Conservation (phyloP, 2,888 invertebrate genomes). For the Noctua pronuba region DNA sequence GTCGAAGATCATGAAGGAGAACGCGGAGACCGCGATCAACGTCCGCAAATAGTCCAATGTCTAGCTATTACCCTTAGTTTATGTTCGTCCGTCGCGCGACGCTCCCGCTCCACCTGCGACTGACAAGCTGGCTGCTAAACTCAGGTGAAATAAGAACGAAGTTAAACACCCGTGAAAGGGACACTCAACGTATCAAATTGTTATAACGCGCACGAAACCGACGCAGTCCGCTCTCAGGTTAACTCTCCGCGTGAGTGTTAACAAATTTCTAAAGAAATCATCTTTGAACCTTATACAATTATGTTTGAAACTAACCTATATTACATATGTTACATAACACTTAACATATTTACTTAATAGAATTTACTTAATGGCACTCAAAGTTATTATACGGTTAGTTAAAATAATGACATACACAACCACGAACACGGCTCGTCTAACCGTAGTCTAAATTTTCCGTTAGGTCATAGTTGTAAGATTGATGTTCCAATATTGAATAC, state of each 20-base stretch:
- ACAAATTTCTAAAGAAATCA: constrained; percentile 6
- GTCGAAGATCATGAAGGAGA: constrained; percentile 95
- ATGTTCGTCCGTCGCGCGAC: constrained; percentile 58
- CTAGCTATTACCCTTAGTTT: constrained; percentile 65
- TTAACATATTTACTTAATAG: constrained; percentile 44
- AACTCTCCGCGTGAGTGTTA: not conserved
- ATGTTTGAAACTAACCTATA: constrained; percentile 27
- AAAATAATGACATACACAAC: constrained; percentile 10
- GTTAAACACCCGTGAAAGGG: constrained; percentile 22
- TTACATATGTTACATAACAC: constrained; percentile 6
- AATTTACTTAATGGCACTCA: constrained; percentile 36
- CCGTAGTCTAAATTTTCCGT: constrained; percentile 37
- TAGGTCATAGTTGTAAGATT: constrained; percentile 42
- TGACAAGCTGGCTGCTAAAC: constrained; percentile 25
- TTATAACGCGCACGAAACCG: constrained; percentile 8
- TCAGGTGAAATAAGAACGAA: constrained; percentile 18
- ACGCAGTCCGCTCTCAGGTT: constrained; percentile 20
- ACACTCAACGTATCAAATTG: constrained; percentile 18
- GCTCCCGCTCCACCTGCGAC: constrained; percentile 61
- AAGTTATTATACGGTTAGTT: constrained; percentile 18
- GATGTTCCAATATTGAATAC: constrained; percentile 36
- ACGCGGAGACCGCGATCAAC: constrained; percentile 88
- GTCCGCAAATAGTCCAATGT: constrained; percentile 83
- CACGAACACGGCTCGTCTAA: constrained; percentile 13
- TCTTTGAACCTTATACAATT: constrained; percentile 5